phyloP scores from a whole-genome alignment of 2,113 vertebrate genomes.

The Chlamydotis undulata region DNA sequence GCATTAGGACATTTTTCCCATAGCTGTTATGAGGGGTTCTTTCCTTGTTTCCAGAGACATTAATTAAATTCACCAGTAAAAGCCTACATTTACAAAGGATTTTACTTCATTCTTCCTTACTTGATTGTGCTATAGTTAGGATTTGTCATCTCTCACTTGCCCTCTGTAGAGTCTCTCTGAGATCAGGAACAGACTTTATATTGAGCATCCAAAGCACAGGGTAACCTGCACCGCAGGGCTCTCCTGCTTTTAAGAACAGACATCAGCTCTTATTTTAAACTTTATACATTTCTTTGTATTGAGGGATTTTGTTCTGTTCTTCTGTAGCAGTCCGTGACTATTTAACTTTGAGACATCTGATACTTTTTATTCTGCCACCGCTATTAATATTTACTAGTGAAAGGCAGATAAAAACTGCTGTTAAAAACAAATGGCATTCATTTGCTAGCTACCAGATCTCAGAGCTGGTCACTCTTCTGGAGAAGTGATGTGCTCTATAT shows the following conservation, averaged over 20 bases:
- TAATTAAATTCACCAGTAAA: neutral
- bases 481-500: slow-evolving; percentile 16
- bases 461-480: slow-evolving; percentile 25
- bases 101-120: neutral
- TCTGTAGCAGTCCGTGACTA: neutral
- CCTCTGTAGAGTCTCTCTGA: neutral
- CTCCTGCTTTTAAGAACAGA: neutral
- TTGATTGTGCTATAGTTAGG: neutral
- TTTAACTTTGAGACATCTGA: slow-evolving; percentile 7
- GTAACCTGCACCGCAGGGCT: neutral
- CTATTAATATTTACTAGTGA: slow-evolving; percentile 51
- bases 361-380: slow-evolving; percentile 20
- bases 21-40: neutral
- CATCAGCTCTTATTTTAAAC: slow-evolving; percentile 3
- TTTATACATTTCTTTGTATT: neutral
- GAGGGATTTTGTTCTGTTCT: neutral
- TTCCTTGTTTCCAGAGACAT: neutral
- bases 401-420: slow-evolving; percentile 44
- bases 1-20: neutral
- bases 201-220: neutral
- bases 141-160: neutral
- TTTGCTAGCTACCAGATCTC: slow-evolving; percentile 21
- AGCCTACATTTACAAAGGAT: neutral
- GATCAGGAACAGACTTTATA: neutral
- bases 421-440: slow-evolving; percentile 54